phyloP scores from a whole-genome alignment of 2,888 invertebrate genomes.

The Gisinianus flammeolus region DNA sequence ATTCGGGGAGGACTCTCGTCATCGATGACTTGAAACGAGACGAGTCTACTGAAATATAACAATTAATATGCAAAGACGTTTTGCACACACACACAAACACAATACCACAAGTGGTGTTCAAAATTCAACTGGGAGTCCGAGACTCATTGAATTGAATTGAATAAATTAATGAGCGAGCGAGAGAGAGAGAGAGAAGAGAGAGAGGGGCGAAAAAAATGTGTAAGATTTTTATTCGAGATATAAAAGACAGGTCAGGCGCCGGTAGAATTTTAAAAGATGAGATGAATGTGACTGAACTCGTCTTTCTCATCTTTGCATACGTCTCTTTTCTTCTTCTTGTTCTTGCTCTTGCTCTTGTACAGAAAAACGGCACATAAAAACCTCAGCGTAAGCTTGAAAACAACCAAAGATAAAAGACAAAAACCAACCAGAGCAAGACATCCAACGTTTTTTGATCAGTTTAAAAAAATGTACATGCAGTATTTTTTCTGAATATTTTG shows the following conservation, averaged over 20 bases:
- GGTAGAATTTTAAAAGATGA: slow-evolving; percentile 8
- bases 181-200: not conserved
- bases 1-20: too few relatives aligned
- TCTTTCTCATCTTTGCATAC: not conserved
- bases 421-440: too few relatives aligned
- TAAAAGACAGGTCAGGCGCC: slow-evolving; percentile 11
- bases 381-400: not conserved
- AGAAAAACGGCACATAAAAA: not conserved
- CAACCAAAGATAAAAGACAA: not conserved
- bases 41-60: slow-evolving; percentile 3
- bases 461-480: too few relatives aligned
- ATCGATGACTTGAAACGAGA: too few relatives aligned
- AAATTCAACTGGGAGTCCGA: not conserved
- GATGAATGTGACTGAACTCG: not conserved
- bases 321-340: not conserved
- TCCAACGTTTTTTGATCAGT: not conserved
- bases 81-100: not conserved
- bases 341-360: too few relatives aligned
- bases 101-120: not conserved
- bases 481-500: too few relatives aligned
- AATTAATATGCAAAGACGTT: slow-evolving; percentile 25
- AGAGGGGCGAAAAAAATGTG: slow-evolving; percentile 16
- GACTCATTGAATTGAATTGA: too few relatives aligned
- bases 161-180: slow-evolving; percentile 22
- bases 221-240: not conserved